Evolutionary conservation across 2,888 invertebrate genomes (phyloP).

Genomic region (Sisyra terminalis): DNA sequence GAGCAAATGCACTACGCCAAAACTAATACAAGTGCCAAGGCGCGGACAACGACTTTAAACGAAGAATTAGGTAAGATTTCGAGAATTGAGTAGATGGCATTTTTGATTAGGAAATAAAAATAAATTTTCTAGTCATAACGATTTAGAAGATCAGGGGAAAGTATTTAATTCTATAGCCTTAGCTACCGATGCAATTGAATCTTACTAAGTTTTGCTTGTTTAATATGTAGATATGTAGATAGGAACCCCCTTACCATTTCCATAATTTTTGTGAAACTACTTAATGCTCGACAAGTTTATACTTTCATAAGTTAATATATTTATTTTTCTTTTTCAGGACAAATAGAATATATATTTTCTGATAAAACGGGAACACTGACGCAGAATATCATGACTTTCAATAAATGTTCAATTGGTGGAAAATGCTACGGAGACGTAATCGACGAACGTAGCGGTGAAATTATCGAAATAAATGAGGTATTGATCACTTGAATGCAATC

Average conservation of each 20-base stretch:
- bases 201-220: too few relatives aligned
- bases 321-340: conserved; percentile 35
- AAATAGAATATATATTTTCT: conserved; percentile 98
- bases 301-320: too few relatives aligned
- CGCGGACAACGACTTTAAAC: conserved; percentile 93
- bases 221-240: too few relatives aligned
- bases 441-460: conserved; percentile 74
- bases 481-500: conserved; percentile 22
- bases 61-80: conserved; percentile 63
- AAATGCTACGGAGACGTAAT: conserved; percentile 82
- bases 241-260: too few relatives aligned
- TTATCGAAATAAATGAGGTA: conserved; percentile 74
- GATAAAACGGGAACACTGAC: conserved; percentile 99
- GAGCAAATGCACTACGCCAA: conserved; percentile 92
- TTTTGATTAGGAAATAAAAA: neutral
- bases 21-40: conserved; percentile 81
- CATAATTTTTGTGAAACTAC: too few relatives aligned
- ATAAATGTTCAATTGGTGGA: conserved; percentile 93
- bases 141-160: too few relatives aligned
- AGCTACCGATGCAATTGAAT: too few relatives aligned
- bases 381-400: conserved; percentile 99
- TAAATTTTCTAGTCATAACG: too few relatives aligned
- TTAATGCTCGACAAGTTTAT: too few relatives aligned
- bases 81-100: neutral
- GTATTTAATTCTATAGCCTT: too few relatives aligned